Evolutionary conservation across 1,140 invertebrate genomes (phyloP).

Genomic region (Maniola jurtina): DNA sequence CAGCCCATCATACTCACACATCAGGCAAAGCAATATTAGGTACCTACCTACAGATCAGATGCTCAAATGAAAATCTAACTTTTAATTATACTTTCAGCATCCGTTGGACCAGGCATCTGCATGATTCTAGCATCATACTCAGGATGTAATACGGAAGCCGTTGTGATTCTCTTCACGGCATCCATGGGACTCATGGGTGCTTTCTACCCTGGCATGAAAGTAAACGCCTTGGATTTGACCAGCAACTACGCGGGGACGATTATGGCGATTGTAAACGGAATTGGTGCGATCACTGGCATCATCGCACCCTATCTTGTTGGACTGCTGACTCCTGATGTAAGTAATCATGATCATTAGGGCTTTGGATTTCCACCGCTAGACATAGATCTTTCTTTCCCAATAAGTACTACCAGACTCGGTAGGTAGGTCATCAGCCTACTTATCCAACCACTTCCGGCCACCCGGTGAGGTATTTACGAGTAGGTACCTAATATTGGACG

Average conservation of each 20-base stretch:
- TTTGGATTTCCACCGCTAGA: too few species aligned
- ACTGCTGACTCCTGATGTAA: slow-evolving; percentile 85
- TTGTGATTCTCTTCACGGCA: slow-evolving; percentile 84
- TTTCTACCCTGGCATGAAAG: slow-evolving; percentile 83
- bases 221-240: slow-evolving; percentile 89
- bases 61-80: background rate
- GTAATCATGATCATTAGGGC: slow-evolving; percentile 32
- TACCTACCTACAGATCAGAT: background rate
- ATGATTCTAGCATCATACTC: slow-evolving; percentile 89
- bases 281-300: slow-evolving; percentile 87
- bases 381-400: too few species aligned
- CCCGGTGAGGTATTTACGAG: too few species aligned
- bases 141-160: slow-evolving; percentile 80
- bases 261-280: slow-evolving; percentile 89
- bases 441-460: too few species aligned
- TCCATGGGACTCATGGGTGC: slow-evolving; percentile 86
- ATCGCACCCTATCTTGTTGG: slow-evolving; percentile 88
- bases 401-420: too few species aligned
- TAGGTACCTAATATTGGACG: too few species aligned
- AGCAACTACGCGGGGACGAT: slow-evolving; percentile 88
- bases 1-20: background rate
- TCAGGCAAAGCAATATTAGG: background rate
- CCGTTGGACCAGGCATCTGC: slow-evolving; percentile 84
- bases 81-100: slow-evolving; percentile 55
- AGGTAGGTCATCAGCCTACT: too few species aligned